Evolutionary conservation across 2,888 invertebrate genomes (phyloP), one percentile per base, ranked within the genome.

Genomic region (Oscheius sp.): DNA sequence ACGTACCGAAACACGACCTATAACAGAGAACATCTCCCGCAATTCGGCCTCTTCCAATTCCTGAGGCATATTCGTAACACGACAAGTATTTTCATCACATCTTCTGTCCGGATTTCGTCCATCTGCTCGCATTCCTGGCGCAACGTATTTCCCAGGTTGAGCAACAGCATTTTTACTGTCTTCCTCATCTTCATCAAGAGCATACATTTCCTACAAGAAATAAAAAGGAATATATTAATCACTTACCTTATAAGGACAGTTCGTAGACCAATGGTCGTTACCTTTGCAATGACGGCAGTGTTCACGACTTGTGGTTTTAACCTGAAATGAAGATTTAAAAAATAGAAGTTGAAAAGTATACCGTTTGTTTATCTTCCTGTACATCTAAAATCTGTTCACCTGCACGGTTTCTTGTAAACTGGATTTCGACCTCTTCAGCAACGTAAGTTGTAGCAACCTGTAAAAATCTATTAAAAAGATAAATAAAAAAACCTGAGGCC

Each of bases 201-300:
- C 69, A 70, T 80, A 81, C 77, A 81, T 79, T 49, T 78, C 77
- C n/a, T n/a, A n/a, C n/a, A n/a, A n/a, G n/a, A n/a, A n/a, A n/a
- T n/a, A n/a, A n/a, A n/a, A n/a, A n/a, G n/a, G n/a, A n/a, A n/a
- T n/a, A n/a, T n/a, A n/a, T n/a, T n/a, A n/a, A n/a, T n/a, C n/a
- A n/a, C n/a, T n/a, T n/a, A n/a, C n/a, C 88, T 95, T 96, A 90
- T 94, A 97, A 0, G 98, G 98, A 90, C 98, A 98, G 86, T 93
- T 93, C 44, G 94, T 91, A 36, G 96, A 95, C 95, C 96, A 98
- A 90, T 98, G 98, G 86, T 96, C 96, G 45, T 85, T 82, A 63
- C 80, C 80, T 72, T 85, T 86, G 71, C 85, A 84, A 70, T 80
- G 77, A 68, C 86, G 85, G 70, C 85, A 84, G 69, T 83, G 84